Percentiles rank a stretch among this genome's conserved stretches.
These are phyloP conservation scores for Cariama cristata DNA, from an alignment of 2,113 vertebrate species.

Conservation along the genomic window DNA sequence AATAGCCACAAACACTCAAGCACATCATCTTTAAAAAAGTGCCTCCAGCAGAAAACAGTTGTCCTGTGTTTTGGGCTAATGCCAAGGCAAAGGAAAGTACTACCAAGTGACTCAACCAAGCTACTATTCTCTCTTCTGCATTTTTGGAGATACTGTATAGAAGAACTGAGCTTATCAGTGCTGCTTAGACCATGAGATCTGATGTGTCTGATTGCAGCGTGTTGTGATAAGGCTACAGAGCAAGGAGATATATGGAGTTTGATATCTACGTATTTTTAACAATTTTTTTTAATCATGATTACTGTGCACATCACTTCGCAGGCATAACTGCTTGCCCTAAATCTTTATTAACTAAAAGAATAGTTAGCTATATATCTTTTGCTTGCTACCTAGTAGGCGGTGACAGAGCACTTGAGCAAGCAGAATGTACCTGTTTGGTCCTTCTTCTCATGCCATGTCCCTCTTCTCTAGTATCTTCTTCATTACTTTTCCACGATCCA, in stretches of 20 bases:
- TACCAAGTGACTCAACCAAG: background rate
- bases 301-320: background rate
- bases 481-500: background rate
- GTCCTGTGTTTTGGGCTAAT: background rate
- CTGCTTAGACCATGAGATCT: background rate
- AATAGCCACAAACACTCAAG: background rate
- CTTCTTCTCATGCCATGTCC: background rate
- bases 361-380: background rate
- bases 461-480: background rate
- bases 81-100: background rate
- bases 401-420: background rate
- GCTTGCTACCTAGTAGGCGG: background rate
- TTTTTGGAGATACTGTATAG: background rate
- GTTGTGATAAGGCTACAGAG: background rate
- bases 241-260: background rate
- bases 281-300: background rate
- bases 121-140: background rate
- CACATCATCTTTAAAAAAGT: background rate
- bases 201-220: fast-evolving
- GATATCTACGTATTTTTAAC: background rate
- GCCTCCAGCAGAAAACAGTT: background rate
- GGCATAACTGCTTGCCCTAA: background rate
- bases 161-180: background rate
- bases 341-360: background rate
- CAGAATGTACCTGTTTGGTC: background rate